Base-by-base conservation (phyloP, 2,888 invertebrate species). In the Spicauda simplicius region DNA sequence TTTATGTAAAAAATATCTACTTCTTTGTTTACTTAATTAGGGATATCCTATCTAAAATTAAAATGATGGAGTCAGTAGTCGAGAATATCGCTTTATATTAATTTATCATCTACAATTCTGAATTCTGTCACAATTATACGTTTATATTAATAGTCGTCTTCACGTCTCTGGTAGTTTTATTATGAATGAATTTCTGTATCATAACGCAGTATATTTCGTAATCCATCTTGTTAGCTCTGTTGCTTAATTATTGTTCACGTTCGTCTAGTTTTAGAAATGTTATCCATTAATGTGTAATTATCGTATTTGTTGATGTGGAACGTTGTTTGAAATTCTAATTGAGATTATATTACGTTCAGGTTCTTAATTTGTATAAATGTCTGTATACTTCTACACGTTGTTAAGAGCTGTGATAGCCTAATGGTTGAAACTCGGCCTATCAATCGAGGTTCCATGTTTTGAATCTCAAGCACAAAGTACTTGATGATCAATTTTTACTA, bases 51-150 rank as follows among this genome's bases (percentile, higher is more conserved):
- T 41, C 14, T 14, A 33, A 41, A 41, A 11, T 41, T 14, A 7
- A 33, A 55, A 16, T 18, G 16, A 18, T 18, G 33, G n/a, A 33
- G 56, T 2, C 18, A 18, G 1, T 41, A 19, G 56, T 18, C 20
- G 37, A 57, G 41, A 59, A 25, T 25, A 10, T 50, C 48, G 59
- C 16, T 11, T 45, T 58, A n/a, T 19, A 41, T 41, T 45, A 58
- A 45, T 41, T 58, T 45, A 45, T 58, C 45, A 45, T 59, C 20
- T 50, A n/a, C 16, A 59, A 50, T 59, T 45, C 48, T 25, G 48
- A 25, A 30, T 59, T 59, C 25, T 50, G 59, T 59, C 48, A 30
- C 25, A 58, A 45, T 45, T 48, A 58, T 19, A 25, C 30, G 30
- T 41, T 41, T 41, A 59, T 25, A 59, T 30, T 48, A 48, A 59